phyloP scores from a whole-genome alignment of 2,797 vertebrate species.

The Danio kyathit region DNA sequence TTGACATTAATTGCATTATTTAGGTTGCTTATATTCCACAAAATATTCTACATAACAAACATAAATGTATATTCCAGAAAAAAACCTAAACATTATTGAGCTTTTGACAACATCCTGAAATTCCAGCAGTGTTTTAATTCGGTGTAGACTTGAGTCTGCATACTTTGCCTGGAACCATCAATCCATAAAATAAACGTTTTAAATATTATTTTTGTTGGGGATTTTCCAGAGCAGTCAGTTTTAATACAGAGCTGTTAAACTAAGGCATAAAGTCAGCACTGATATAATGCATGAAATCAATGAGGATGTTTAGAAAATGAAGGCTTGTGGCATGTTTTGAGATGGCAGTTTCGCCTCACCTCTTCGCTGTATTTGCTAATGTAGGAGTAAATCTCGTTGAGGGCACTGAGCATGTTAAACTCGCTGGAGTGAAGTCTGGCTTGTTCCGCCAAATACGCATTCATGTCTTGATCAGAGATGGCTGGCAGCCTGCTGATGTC shows the following conservation, averaged over 20 bases:
- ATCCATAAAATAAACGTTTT: neutral
- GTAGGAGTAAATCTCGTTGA: slow-evolving; percentile 98
- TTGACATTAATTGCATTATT: no score
- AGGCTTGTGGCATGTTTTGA: neutral
- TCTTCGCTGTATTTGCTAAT: slow-evolving; percentile 98
- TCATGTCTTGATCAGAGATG: slow-evolving; percentile 99
- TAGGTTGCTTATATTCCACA: no score
- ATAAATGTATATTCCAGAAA: neutral
- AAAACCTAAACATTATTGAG: neutral
- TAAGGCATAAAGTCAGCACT: neutral
- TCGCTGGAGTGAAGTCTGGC: slow-evolving; percentile 92
- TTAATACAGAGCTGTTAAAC: neutral
- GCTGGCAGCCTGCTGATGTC: slow-evolving; percentile 96
- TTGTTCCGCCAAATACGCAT: slow-evolving; percentile 97
- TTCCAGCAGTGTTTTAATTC: neutral
- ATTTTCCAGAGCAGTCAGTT: neutral
- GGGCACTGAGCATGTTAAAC: slow-evolving; percentile 97
- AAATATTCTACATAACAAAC: neutral
- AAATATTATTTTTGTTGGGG: neutral
- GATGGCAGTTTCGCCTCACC: slow-evolving; percentile 77
- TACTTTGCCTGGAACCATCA: neutral
- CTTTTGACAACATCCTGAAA: neutral
- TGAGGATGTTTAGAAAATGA: neutral
- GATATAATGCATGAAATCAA: neutral
- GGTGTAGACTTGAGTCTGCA: neutral